phyloP scores from a whole-genome alignment of 2,113 vertebrate species.

The Piaya cayana region DNA sequence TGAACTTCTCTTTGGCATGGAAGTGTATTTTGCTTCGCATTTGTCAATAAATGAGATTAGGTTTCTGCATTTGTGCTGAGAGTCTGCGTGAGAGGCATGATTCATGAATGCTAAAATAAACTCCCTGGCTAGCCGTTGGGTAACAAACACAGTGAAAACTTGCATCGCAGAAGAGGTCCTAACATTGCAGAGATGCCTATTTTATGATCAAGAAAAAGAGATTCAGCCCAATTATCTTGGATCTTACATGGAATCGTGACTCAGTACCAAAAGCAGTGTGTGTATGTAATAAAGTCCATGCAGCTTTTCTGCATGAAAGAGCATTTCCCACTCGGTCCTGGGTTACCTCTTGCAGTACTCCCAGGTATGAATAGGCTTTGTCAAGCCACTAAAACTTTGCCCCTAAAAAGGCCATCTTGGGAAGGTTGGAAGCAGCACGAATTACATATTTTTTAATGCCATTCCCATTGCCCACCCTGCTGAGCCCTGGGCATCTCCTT shows the following conservation, averaged over 20 bases:
- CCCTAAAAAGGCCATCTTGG: background rate
- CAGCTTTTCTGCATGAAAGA: background rate
- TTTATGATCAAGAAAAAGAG: background rate
- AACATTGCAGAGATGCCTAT: constrained; percentile 12
- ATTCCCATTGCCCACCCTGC: background rate
- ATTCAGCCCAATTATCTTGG: background rate
- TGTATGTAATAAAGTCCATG: background rate
- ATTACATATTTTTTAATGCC: background rate
- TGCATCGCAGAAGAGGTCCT: background rate
- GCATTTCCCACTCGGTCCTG: background rate
- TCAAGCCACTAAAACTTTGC: background rate
- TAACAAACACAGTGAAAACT: constrained; percentile 22
- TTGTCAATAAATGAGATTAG: constrained; percentile 63
- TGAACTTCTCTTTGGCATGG: constrained; percentile 47
- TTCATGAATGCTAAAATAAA: constrained; percentile 50
- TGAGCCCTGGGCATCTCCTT: background rate
- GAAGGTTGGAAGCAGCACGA: background rate
- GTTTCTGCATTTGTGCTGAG: constrained; percentile 51
- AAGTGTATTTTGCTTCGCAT: constrained; percentile 55
- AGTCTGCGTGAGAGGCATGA: constrained; percentile 5
- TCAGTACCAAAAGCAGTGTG: background rate
- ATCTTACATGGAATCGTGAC: background rate
- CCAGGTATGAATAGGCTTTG: background rate
- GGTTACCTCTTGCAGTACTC: background rate
- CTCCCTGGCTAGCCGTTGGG: constrained; percentile 5